Evolutionary conservation across 2,797 vertebrate species (phyloP), one percentile per base, ranked within the genome.

Genomic region (Betta splendens): DNA sequence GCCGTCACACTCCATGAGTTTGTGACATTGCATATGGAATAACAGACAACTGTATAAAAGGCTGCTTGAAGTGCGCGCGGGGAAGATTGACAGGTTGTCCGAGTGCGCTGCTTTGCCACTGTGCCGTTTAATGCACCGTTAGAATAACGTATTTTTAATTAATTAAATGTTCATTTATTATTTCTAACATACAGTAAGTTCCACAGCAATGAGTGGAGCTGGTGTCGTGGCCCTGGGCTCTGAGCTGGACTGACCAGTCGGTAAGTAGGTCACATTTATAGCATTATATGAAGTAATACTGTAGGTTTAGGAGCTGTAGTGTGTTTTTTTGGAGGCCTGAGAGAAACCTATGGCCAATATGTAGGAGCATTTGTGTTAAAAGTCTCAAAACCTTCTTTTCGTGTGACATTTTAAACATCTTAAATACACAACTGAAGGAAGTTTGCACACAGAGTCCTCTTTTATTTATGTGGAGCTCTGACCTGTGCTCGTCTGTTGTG

Each of bases 151-250:
- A 39, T 65, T 73, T 72, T 77, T 78, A 15, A n/a, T 40, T 31
- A 8, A 72, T 74, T 71, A 36, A 62, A 61, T 69, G 64, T 42
- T 31, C 5, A 75, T 77, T 68, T 39, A 61, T 60, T 71, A 62
- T 74, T 68, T 72, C 1, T n/a, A n/a, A n/a, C n/a, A n/a, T n/a
- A n/a, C n/a, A n/a, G n/a, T n/a, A 45, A 68, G 51, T 16, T 50
- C 11, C 42, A 26, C 17, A 28, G 45, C 49, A 49, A 51, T 52
- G 35, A 66, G 62, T 74, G 17, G 94, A 95, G 81, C 94, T 92
- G 15, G 93, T 95, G 79, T 90, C 95, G 26, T 95, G 94, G 92
- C 93, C 69, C 93, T 93, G 6, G 93, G 95, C 72, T 93, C 93
- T 1, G 92, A 57, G 93, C 88, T 72, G 93, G 93, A 86, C 88